These are phyloP conservation scores for Rotaria macrura DNA, from an alignment of 2,888 invertebrate genomes.

Conservation along the genomic window DNA sequence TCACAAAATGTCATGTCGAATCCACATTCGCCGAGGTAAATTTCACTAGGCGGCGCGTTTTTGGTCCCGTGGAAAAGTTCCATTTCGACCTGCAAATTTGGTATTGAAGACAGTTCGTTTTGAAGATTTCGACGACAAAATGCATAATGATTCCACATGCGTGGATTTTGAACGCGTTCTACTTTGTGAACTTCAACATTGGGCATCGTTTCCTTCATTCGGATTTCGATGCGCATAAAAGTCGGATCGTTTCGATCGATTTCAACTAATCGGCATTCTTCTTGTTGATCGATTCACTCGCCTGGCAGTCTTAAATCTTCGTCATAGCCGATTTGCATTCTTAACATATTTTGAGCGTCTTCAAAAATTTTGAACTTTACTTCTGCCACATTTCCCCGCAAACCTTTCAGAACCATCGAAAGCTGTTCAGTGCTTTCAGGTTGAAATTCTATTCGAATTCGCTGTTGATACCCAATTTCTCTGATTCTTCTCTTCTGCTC, in stretches of 20 bases:
- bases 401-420: not conserved
- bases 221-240: not conserved
- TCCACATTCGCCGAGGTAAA: not conserved
- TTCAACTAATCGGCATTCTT: not conserved
- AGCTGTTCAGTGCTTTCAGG: not conserved
- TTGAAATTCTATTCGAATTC: not conserved
- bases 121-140: not conserved
- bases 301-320: not conserved
- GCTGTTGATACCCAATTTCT: not conserved
- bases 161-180: not conserved
- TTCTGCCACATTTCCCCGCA: not conserved
- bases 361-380: not conserved
- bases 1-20: not conserved
- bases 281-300: not conserved
- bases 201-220: not conserved
- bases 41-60: not conserved
- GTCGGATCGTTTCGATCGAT: not conserved
- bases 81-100: not conserved
- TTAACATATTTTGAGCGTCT: not conserved
- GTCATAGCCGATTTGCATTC: not conserved
- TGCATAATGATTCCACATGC: not conserved
- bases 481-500: too few relatives aligned
- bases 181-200: not conserved
- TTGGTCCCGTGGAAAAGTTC: not conserved
- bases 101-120: not conserved